A percentile compares a stretch with the other conserved stretches of the same genome.
These are phyloP conservation scores for Nymphalis c-album DNA, from an alignment of 2,888 invertebrate species.

Conservation along the genomic window DNA sequence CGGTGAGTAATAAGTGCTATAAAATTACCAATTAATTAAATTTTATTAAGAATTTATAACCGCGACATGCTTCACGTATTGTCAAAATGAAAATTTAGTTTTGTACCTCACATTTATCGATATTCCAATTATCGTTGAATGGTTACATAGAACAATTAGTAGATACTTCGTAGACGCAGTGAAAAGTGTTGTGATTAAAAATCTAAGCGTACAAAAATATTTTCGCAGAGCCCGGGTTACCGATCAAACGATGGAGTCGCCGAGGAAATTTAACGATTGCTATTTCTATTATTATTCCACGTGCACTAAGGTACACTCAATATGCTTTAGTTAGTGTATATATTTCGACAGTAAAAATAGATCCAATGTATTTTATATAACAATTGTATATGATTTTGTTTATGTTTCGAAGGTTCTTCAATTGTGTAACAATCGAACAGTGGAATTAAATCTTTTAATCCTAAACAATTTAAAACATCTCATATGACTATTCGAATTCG, in stretches of 20 bases:
- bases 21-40: slow-evolving; percentile 48
- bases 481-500: too few species aligned
- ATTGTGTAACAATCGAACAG: slow-evolving; percentile 30
- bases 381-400: slow-evolving; percentile 24
- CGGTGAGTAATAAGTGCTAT: slow-evolving; percentile 60
- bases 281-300: slow-evolving; percentile 94
- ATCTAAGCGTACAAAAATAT: slow-evolving; percentile 41
- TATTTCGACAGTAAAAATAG: background rate
- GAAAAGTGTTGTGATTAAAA: slow-evolving; percentile 41
- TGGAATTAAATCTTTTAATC: background rate
- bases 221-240: slow-evolving; percentile 69
- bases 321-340: background rate
- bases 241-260: slow-evolving; percentile 83
- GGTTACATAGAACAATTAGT: slow-evolving; percentile 7
- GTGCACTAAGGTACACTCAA: slow-evolving; percentile 88
- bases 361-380: slow-evolving; percentile 30
- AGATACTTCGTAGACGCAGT: slow-evolving; percentile 49
- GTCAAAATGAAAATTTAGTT: slow-evolving; percentile 74
- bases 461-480: too few species aligned
- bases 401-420: slow-evolving; percentile 27
- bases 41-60: slow-evolving; percentile 62
- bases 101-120: slow-evolving; percentile 37
- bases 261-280: slow-evolving; percentile 90
- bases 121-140: slow-evolving; percentile 24
- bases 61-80: slow-evolving; percentile 70